phyloP scores from a whole-genome alignment of 2,113 vertebrate species.

The Crypturellus undulatus region DNA sequence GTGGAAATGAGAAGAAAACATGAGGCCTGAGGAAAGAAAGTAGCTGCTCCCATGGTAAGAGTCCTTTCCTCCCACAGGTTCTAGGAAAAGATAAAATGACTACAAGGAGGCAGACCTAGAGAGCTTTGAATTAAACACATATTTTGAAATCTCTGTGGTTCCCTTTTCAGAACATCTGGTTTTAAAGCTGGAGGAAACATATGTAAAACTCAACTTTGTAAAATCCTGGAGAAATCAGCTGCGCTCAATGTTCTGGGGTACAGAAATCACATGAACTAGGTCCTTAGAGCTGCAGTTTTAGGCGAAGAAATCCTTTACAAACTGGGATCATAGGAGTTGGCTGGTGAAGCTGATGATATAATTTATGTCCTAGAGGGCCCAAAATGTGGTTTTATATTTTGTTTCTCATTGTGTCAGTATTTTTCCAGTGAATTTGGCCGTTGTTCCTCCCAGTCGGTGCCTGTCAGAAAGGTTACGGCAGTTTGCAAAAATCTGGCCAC shows the following conservation, averaged over 20 bases:
- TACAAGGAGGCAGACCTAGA: not conserved
- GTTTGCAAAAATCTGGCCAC: not conserved
- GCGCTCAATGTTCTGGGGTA: not conserved
- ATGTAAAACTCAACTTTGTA: not conserved
- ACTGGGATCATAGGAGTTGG: not conserved
- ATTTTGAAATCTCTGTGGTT: not conserved
- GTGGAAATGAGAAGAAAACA: not conserved
- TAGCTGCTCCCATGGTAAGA: not conserved
- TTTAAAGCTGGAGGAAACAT: not conserved
- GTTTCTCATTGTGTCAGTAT: not conserved
- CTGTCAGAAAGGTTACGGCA: not conserved
- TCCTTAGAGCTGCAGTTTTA: not conserved
- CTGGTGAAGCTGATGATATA: not conserved
- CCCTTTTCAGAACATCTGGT: not conserved
- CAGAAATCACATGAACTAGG: not conserved
- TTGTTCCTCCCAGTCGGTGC: not conserved
- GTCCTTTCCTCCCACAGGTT: not conserved
- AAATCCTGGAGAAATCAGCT: not conserved
- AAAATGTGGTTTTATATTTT: not conserved
- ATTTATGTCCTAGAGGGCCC: not conserved
- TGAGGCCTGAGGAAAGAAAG: not conserved
- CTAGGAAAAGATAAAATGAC: not conserved
- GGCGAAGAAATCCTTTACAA: not conserved
- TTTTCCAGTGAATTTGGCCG: slow-evolving; percentile 31
- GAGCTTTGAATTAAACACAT: not conserved